A percentile compares a stretch with the other conserved stretches of the same genome.
phyloP scores from a whole-genome alignment of 2,888 invertebrate species.

The Euclidia mi region DNA sequence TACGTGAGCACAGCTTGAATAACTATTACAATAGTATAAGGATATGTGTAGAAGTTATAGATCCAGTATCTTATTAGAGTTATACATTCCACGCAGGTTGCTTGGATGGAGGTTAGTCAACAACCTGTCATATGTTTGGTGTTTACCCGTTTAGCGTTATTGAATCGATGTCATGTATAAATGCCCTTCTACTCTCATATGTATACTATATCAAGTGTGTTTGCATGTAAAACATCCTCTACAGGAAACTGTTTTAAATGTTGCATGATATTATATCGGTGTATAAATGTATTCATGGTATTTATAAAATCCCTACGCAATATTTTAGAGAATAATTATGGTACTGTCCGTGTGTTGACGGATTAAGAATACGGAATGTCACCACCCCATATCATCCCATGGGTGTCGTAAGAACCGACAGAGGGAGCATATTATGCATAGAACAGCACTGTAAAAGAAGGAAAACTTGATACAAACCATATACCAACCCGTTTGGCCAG shows the following conservation, averaged over 20 bases:
- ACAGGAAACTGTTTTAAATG: constrained; percentile 30
- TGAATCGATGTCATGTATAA: constrained; percentile 61
- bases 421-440: too few relatives aligned
- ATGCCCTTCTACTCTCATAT: constrained; percentile 23
- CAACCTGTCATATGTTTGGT: constrained; percentile 65
- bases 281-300: constrained; percentile 13
- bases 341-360: too few relatives aligned
- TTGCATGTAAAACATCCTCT: constrained; percentile 41
- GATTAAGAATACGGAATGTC: too few relatives aligned
- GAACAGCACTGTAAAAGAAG: too few relatives aligned
- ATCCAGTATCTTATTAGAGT: constrained; percentile 59
- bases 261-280: constrained; percentile 49
- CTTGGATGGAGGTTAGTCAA: constrained; percentile 91
- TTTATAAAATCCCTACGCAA: constrained; percentile 13
- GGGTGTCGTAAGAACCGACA: too few relatives aligned
- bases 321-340: too few relatives aligned
- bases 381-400: too few relatives aligned
- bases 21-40: background rate
- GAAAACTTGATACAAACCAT: too few relatives aligned
- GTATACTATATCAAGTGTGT: constrained; percentile 19
- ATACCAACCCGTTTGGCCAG: too few relatives aligned
- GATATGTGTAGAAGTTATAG: constrained; percentile 49
- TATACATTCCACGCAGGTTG: constrained; percentile 88
- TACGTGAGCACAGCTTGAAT: too few relatives aligned
- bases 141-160: constrained; percentile 60